Percentiles rank a stretch among this genome's conserved stretches.
These are phyloP conservation scores for Cirrhinus molitorella DNA, from an alignment of 2,797 vertebrate genomes.

Conservation along the genomic window DNA sequence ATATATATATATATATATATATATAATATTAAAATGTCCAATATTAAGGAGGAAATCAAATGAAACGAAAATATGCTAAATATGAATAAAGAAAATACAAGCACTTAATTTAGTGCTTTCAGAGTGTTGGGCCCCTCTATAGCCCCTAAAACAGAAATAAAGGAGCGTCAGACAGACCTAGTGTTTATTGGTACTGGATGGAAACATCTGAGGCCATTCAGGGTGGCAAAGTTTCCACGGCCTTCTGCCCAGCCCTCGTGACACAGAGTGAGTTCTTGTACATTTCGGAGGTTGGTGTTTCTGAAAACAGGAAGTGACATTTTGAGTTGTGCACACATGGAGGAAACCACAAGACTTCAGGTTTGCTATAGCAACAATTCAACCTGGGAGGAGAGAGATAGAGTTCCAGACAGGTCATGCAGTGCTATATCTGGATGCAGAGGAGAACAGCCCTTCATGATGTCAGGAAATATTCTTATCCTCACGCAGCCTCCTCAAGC, in stretches of 20 bases:
- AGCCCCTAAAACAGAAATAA: neutral
- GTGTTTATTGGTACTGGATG: constrained; percentile 16
- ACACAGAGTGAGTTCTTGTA: neutral
- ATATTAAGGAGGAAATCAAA: too few species aligned
- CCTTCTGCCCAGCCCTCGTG: neutral
- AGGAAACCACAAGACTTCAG: constrained; percentile 17
- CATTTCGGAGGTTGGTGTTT: constrained; percentile 1
- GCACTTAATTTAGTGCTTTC: neutral
- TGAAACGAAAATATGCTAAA: too few species aligned
- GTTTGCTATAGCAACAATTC: constrained; percentile 13
- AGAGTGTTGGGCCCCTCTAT: neutral
- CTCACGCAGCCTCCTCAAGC: constrained; percentile 22
- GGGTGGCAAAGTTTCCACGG: neutral
- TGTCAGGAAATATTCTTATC: constrained; percentile 27
- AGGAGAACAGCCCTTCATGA: neutral
- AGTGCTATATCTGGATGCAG: neutral
- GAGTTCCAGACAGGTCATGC: neutral
- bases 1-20: too few species aligned
- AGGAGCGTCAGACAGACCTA: neutral
- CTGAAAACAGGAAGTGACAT: constrained; percentile 40
- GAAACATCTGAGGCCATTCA: constrained; percentile 10
- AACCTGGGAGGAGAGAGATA: neutral
- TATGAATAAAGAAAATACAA: neutral
- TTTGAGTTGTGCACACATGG: neutral
- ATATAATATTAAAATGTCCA: too few species aligned